Percentiles rank a stretch among this genome's conserved stretches.
Conservation (phyloP, 2,888 invertebrate species). For the Melitaea athalia region DNA sequence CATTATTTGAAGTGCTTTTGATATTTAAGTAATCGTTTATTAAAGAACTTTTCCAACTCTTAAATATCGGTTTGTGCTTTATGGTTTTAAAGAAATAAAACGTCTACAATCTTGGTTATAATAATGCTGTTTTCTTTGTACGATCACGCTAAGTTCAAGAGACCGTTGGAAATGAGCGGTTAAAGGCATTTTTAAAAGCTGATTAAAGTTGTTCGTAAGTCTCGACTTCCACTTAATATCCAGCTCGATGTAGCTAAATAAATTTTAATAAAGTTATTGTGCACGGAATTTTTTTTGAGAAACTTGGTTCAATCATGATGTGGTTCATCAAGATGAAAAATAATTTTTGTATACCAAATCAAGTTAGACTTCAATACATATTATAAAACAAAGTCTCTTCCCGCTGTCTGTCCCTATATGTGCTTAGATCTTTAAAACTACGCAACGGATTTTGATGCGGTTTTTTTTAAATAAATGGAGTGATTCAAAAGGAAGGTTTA, state of each 20-base stretch:
- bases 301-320: no score
- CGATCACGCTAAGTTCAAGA: slow-evolving; percentile 30
- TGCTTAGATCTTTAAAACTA: no score
- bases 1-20: slow-evolving; percentile 8
- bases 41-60: neutral
- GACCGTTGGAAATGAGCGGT: slow-evolving; percentile 17
- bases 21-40: neutral
- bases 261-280: no score
- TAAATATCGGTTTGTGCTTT: slow-evolving; percentile 17
- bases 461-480: no score
- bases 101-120: slow-evolving; percentile 27
- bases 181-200: slow-evolving; percentile 18
- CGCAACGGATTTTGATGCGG: no score
- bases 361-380: no score
- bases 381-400: no score
- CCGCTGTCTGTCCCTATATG: no score
- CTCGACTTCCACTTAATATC: neutral
- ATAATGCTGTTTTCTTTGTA: slow-evolving; percentile 36
- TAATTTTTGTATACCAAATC: no score
- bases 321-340: no score
- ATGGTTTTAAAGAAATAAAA: slow-evolving; percentile 21
- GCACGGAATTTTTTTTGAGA: no score
- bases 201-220: slow-evolving; percentile 17
- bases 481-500: no score
- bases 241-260: neutral